Conservation (phyloP, 2,113 vertebrate genomes). For the Thamnaconus septentrionalis region DNA sequence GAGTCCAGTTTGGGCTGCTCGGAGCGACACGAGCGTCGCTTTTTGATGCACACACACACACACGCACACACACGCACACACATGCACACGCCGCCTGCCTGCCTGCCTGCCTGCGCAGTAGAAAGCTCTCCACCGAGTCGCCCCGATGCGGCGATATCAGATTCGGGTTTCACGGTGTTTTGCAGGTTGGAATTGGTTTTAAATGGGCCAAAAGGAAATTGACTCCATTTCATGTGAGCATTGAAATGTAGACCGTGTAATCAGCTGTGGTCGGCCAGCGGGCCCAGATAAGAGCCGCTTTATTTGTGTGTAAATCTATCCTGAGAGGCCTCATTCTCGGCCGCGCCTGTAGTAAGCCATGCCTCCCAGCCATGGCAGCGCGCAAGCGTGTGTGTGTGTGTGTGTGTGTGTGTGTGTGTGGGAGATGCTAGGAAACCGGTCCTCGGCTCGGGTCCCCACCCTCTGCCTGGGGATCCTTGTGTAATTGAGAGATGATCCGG, state of each 20-base stretch:
- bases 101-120: too few species aligned
- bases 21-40: neutral
- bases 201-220: conserved; percentile 67
- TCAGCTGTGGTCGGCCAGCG: conserved; percentile 64
- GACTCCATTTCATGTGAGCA: conserved; percentile 65
- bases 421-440: conserved; percentile 48
- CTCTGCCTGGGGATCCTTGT: conserved; percentile 61
- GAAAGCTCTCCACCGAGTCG: too few species aligned
- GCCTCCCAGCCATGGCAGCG: conserved; percentile 58
- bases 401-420: conserved; percentile 27
- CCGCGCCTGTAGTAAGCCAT: conserved; percentile 60
- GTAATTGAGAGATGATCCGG: conserved; percentile 73
- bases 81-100: too few species aligned
- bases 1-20: neutral
- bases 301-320: conserved; percentile 75
- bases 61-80: too few species aligned
- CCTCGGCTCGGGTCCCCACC: conserved; percentile 60
- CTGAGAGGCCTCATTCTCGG: conserved; percentile 68
- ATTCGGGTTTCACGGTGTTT: conserved; percentile 46
- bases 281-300: conserved; percentile 70
- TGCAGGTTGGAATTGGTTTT: conserved; percentile 50
- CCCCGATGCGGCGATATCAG: conserved; percentile 21
- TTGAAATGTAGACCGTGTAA: conserved; percentile 74
- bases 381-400: conserved; percentile 24
- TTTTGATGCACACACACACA: neutral